phyloP scores from a whole-genome alignment of 2,888 invertebrate genomes.

The Lamellibrachia columna region DNA sequence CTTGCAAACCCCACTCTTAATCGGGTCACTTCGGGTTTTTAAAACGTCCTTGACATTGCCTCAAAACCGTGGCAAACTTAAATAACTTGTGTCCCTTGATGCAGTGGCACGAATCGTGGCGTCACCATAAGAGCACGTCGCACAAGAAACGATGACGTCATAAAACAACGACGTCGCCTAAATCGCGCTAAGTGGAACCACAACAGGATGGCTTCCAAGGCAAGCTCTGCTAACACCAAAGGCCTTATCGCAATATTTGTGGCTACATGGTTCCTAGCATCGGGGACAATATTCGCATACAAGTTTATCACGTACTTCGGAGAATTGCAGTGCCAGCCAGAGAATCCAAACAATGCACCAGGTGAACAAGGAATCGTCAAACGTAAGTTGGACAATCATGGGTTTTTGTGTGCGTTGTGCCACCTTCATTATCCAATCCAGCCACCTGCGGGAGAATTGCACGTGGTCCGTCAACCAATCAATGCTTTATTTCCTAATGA shows the following conservation, averaged over 20 bases:
- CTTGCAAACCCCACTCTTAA: too few species aligned
- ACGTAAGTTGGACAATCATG: too few species aligned
- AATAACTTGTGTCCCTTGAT: neutral
- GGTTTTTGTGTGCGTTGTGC: too few species aligned
- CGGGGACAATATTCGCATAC: neutral
- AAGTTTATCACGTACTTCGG: neutral
- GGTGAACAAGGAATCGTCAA: neutral
- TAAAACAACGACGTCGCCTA: neutral
- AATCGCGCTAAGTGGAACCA: neutral
- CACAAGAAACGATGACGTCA: neutral
- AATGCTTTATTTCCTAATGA: too few species aligned
- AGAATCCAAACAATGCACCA: neutral
- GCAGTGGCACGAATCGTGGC: neutral
- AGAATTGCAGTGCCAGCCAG: neutral
- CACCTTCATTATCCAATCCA: too few species aligned
- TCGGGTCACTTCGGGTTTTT: too few species aligned
- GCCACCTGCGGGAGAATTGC: too few species aligned
- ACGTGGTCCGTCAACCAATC: too few species aligned
- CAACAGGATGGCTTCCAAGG: neutral
- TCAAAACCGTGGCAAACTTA: neutral
- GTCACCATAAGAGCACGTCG: neutral
- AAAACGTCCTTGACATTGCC: too few species aligned
- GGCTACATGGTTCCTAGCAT: neutral
- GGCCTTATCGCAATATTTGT: neutral
- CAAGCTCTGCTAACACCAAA: neutral